These are phyloP conservation scores for Episyrphus balteatus DNA, from an alignment of 1,140 invertebrate genomes.

Conservation along the genomic window DNA sequence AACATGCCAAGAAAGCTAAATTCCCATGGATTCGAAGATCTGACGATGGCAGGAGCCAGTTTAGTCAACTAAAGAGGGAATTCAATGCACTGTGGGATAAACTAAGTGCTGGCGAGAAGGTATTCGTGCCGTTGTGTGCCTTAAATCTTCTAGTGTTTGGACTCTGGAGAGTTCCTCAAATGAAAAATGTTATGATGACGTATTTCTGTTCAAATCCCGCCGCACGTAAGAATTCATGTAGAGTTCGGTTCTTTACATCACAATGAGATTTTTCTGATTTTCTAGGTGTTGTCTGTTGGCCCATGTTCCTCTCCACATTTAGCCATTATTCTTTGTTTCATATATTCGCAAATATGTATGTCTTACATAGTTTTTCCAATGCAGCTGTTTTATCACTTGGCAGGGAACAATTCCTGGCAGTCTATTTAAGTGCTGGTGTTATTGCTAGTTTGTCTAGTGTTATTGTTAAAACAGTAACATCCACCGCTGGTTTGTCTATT, in stretches of 20 bases:
- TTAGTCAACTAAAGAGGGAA: constrained; percentile 22
- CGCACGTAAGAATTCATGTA: constrained; percentile 45
- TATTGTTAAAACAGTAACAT: constrained; percentile 59
- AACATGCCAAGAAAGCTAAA: constrained; percentile 42
- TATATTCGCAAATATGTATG: constrained; percentile 90
- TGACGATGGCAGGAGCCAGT: constrained; percentile 11
- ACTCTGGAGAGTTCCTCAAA: constrained; percentile 65
- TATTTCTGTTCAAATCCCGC: constrained; percentile 79
- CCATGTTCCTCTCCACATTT: constrained; percentile 87
- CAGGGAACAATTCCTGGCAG: constrained; percentile 82
- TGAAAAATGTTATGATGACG: constrained; percentile 65
- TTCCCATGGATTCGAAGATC: constrained; percentile 34
- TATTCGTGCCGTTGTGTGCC: constrained; percentile 69
- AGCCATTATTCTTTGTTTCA: constrained; percentile 84
- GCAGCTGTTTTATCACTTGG: constrained; percentile 66
- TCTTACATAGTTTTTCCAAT: constrained; percentile 70
- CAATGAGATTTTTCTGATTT: constrained; percentile 17
- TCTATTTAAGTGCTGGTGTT: constrained; percentile 82
- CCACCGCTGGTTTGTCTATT: constrained; percentile 61
- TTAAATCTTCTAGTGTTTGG: constrained; percentile 71
- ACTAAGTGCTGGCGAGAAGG: constrained; percentile 59
- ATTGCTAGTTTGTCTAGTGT: constrained; percentile 80
- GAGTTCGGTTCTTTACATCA: background rate
- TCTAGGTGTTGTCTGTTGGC: constrained; percentile 61
- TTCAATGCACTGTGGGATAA: constrained; percentile 60